These are phyloP conservation scores for Xestia c-nigrum DNA, from an alignment of 2,888 invertebrate genomes.

Conservation along the genomic window DNA sequence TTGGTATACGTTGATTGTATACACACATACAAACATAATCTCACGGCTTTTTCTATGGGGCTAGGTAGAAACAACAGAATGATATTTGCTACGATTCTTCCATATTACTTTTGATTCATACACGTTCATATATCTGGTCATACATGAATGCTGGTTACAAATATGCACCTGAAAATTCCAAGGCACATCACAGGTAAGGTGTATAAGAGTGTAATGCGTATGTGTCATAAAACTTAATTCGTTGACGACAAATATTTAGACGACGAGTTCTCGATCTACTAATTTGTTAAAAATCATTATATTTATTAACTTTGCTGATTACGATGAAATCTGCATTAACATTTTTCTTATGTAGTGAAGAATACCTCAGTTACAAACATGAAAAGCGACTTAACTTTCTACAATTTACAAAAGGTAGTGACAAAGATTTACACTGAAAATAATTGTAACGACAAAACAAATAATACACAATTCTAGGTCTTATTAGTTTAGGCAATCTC, in stretches of 20 bases:
- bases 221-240: neutral
- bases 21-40: neutral
- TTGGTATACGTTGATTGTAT: neutral
- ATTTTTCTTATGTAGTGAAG: neutral
- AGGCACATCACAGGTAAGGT: neutral
- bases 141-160: neutral
- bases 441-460: neutral
- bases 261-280: too few relatives aligned
- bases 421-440: neutral
- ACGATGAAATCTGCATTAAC: neutral
- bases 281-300: neutral
- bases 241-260: too few relatives aligned
- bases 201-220: too few relatives aligned
- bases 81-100: neutral
- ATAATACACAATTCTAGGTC: neutral
- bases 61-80: neutral
- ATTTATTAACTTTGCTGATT: neutral
- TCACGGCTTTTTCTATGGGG: neutral
- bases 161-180: neutral
- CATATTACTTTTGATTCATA: neutral
- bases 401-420: neutral
- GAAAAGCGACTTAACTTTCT: neutral
- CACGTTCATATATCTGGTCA: neutral
- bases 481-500: slow-evolving; percentile 29
- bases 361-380: neutral